A percentile compares a stretch with the other conserved stretches of the same genome.
Conservation (phyloP, 2,888 invertebrate genomes). For the Autographa gamma region DNA sequence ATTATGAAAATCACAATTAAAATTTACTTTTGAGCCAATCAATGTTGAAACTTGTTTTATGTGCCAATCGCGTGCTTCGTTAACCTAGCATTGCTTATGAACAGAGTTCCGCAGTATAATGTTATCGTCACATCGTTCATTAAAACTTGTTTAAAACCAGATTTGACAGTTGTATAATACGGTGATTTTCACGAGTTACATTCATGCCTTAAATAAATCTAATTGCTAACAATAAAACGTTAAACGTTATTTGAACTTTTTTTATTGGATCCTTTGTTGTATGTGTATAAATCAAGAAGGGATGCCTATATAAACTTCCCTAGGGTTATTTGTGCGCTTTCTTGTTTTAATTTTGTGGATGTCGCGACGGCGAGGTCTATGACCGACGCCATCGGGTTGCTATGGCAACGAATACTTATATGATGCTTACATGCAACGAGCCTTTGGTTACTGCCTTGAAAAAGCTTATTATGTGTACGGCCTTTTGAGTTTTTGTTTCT, state of each 20-base stretch:
- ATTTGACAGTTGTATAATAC: not conserved
- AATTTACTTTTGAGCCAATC: not conserved
- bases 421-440: conserved; percentile 67
- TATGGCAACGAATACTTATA: conserved; percentile 80
- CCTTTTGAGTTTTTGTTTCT: conserved; percentile 70
- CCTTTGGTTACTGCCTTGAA: conserved; percentile 70
- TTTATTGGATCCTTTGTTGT: not conserved
- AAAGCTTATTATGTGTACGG: conserved; percentile 73
- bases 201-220: not conserved
- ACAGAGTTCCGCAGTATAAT: not conserved
- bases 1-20: not conserved
- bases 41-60: not conserved
- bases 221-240: not conserved
- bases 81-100: not conserved
- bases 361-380: conserved; percentile 84
- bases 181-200: too few relatives aligned
- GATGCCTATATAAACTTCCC: conserved; percentile 71
- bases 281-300: not conserved
- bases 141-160: not conserved
- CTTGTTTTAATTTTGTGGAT: conserved; percentile 78
- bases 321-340: conserved; percentile 78
- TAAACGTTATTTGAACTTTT: not conserved
- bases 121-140: not conserved
- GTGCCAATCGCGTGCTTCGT: conserved; percentile 4
- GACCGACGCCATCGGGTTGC: conserved; percentile 82